Evolutionary conservation across 1,140 invertebrate genomes (phyloP).

Genomic region (Hyposmocoma kahamanoa): DNA sequence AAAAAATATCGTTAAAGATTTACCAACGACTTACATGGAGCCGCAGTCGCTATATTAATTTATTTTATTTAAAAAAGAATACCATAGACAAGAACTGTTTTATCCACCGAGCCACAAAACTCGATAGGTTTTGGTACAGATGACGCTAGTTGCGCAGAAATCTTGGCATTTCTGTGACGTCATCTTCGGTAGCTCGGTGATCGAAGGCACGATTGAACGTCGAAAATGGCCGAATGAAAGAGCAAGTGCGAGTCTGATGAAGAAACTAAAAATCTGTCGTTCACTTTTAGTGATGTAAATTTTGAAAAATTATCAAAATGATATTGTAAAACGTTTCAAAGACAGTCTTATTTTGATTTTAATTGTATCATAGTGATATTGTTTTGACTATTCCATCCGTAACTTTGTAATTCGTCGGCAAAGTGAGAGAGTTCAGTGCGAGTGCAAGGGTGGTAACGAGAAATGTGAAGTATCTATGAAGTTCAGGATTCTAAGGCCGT

Average conservation of each 20-base stretch:
- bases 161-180: constrained; percentile 52
- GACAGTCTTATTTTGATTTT: constrained; percentile 58
- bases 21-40: too few species aligned
- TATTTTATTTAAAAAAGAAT: not conserved
- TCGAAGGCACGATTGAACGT: constrained; percentile 69
- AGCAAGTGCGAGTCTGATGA: constrained; percentile 81
- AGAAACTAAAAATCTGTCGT: constrained; percentile 81
- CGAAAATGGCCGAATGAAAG: constrained; percentile 77
- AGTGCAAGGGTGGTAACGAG: constrained; percentile 77
- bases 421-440: constrained; percentile 72
- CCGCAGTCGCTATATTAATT: too few species aligned
- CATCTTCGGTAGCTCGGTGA: constrained; percentile 71
- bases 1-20: too few species aligned
- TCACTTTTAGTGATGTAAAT: constrained; percentile 78
- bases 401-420: constrained; percentile 57
- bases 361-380: constrained; percentile 58
- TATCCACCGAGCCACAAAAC: constrained; percentile 14
- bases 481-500: constrained; percentile 71
- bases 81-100: constrained; percentile 16
- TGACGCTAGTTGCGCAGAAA: constrained; percentile 17
- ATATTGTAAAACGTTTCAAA: constrained; percentile 57
- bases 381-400: constrained; percentile 56
- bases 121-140: constrained; percentile 12
- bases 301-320: constrained; percentile 71
- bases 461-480: constrained; percentile 81